These are phyloP conservation scores for Promerops cafer DNA, from an alignment of 2,113 vertebrate species.

Conservation along the genomic window DNA sequence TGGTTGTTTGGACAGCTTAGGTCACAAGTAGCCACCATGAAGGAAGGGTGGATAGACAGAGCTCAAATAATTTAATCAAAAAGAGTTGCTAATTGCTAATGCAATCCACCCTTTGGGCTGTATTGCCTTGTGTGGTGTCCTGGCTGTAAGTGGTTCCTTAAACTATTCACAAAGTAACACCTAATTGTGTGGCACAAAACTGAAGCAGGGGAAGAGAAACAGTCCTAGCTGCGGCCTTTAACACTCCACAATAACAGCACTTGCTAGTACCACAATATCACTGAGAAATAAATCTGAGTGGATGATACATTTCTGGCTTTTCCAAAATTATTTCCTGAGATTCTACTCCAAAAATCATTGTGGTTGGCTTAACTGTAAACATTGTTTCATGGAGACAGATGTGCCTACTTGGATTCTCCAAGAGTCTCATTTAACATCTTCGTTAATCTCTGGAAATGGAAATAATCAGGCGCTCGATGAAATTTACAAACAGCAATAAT, in stretches of 20 bases:
- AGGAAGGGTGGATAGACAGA: not conserved
- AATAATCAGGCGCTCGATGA: not conserved
- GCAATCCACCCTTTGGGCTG: not conserved
- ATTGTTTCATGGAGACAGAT: conserved; percentile 30
- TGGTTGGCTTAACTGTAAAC: not conserved
- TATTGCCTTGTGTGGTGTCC: not conserved
- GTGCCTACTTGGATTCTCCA: conserved; percentile 15
- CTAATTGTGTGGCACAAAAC: not conserved
- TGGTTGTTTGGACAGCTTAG: not conserved
- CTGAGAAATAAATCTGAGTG: not conserved
- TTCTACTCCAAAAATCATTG: conserved; percentile 26
- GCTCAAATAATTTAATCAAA: not conserved
- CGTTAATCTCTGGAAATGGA: conserved; percentile 12
- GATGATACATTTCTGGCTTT: not conserved
- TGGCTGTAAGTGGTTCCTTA: not conserved
- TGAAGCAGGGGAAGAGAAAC: not conserved
- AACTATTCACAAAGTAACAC: not conserved
- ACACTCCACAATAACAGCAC: not conserved
- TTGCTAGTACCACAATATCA: not conserved
- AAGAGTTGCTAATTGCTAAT: not conserved
- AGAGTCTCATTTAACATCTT: conserved; percentile 28
- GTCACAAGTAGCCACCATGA: not conserved
- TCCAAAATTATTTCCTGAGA: conserved; percentile 20
- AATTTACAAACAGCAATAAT: conserved; percentile 50
- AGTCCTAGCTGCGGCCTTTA: not conserved